Base-by-base conservation (phyloP, 2,888 invertebrate genomes). In the Xylota segnis region DNA sequence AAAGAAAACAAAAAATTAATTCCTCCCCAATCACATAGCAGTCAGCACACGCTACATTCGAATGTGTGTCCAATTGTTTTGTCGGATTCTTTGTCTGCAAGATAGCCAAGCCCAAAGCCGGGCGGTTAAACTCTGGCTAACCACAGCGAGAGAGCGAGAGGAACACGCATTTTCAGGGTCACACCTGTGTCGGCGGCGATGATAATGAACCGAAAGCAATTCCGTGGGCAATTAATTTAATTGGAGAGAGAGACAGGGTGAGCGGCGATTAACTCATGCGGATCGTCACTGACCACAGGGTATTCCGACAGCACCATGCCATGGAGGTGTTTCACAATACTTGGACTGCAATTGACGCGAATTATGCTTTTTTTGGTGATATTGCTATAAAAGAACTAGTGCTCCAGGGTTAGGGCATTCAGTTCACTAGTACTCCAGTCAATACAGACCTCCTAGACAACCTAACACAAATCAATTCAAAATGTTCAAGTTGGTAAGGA, bases 221-320 rank as follows among this genome's bases (percentile, higher is more conserved):
- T 74, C 68, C 54, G 75, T 32, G 12, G 54, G 86, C 68, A 77
- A 82, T 86, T 86, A 77, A 61, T 47, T 79, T 70, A 82, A 86
- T 82, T 76, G 72, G 45, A 43, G 23, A 9, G 23, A 58, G 32
- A 58, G 66, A 52, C 23, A 65, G 61, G 66, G 63, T 75, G 63
- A 79, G 84, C 75, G 86, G 81, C 12, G 43, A 27, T 29, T 61
- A 66, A 72, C 71, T 86, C 86, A 82, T 72, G 81, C 86, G 81
- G 18, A 86, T 81, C 82, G 72, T 29, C 32, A 71, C 52, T 37
- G 65, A 75, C 86, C 75, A 59, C 81, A 81, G 61, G 58, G 43
- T 32, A 27, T 68, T 75, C 47, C 75, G 50, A 66, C 45, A 40
- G 47, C 12, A 66, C 37, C 12, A 59, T 16, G 50, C 45, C 9